Base-by-base conservation (phyloP, 2,113 vertebrate genomes). In the Vicugna pacos region DNA sequence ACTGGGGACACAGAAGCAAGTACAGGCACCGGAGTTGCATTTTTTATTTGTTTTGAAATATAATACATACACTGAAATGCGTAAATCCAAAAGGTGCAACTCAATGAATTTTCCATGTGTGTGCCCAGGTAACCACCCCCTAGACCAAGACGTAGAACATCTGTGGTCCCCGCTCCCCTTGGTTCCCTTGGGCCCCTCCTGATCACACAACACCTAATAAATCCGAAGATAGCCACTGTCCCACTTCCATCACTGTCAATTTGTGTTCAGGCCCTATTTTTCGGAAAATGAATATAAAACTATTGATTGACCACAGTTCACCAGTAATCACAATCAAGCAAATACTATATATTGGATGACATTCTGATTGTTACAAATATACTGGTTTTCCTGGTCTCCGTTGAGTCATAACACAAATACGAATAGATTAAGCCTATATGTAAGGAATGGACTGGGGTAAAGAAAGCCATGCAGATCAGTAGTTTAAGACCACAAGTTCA, bases 21-120 rank as follows among this genome's bases (percentile, higher is more conserved):
- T 1, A 14, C 72, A 56, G 77, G 46, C 15, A 0, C 70, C 35
- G 30, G 30, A 32, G 6, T 24, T 89, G 42, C 67, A 11, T 11
- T 62, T 87, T 85, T 50, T 42, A 24, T 79, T 64, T 83, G 50
- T 62, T 96, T 69, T 42, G 52, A 91, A 81, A 89, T 73, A 8
- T 28, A 72, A 38, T 20, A 30, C 15, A n/a, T 12, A 88, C 30
- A 64, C 15, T 46, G 24, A 88, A 46, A 64, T 42, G 20, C 56
- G 73, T 0, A 0, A 60, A 82, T 42, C 56, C 28, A 52, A 88
- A 73, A 72, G 28, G n/a, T 20, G 30, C 82, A 81, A 52, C 64
- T 84, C 48, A 64, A 4, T 26, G 28, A 52, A 17, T 11, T n/a
- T 73, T 76, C 46, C 11, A 14, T 6, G 3, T 79, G 32, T 42